Conservation (phyloP, 2,888 invertebrate genomes). For the Pterobdella sp. region DNA sequence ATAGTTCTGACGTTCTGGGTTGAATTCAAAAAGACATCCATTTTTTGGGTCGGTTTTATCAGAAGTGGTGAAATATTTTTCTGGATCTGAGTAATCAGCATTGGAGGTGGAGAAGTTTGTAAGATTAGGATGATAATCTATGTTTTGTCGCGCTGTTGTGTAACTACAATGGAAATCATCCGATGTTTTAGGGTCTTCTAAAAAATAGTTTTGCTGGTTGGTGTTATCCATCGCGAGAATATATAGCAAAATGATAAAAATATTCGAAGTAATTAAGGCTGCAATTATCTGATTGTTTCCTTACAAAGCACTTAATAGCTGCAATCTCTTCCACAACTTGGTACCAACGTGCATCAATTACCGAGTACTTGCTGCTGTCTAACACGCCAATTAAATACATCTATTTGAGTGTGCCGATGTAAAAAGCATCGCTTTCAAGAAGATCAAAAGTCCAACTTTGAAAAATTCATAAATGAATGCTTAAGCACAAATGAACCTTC, state of each 20-base stretch:
- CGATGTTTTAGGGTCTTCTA: neutral
- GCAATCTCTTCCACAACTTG: neutral
- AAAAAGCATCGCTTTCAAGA: too few relatives aligned
- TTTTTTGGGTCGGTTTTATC: slow-evolving; percentile 59
- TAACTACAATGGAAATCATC: neutral
- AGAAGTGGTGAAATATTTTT: slow-evolving; percentile 46
- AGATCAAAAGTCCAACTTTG: too few relatives aligned
- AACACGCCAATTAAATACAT: slow-evolving; percentile 11
- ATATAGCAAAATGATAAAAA: neutral
- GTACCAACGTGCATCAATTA: slow-evolving; percentile 5
- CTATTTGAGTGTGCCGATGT: too few relatives aligned
- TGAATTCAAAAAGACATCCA: slow-evolving; percentile 59
- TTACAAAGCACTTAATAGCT: neutral
- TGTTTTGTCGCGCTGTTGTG: too few relatives aligned
- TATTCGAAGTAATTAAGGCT: neutral
- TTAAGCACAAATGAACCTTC: too few relatives aligned
- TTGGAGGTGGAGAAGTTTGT: neutral
- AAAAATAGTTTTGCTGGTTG: slow-evolving; percentile 1
- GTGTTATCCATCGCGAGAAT: neutral
- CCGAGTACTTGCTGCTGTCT: neutral
- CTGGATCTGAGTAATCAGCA: neutral
- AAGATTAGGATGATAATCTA: too few relatives aligned
- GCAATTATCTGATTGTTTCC: neutral
- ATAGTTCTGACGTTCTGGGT: slow-evolving; percentile 58
- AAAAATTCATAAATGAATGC: too few relatives aligned